phyloP scores from a whole-genome alignment of 2,888 invertebrate genomes.

The Synergus japonicus region DNA sequence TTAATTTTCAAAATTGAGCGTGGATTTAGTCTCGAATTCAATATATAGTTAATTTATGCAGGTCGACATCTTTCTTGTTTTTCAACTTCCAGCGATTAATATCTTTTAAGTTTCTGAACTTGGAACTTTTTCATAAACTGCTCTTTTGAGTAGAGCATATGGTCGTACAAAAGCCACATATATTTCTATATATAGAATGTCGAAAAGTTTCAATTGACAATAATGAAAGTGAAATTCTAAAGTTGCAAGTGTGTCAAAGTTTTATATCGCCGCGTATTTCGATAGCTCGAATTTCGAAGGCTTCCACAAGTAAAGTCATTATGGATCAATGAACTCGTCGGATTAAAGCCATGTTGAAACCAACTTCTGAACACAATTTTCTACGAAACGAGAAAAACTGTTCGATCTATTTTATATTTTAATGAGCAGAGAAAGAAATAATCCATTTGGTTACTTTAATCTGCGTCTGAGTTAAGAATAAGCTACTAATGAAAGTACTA shows the following conservation, averaged over 20 bases:
- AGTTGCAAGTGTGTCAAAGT: slow-evolving; percentile 9
- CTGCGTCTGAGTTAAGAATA: too few species aligned
- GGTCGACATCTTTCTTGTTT: too few species aligned
- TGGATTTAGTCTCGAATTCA: not conserved
- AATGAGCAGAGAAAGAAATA: not conserved
- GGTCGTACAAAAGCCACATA: not conserved
- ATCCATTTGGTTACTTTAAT: too few species aligned
- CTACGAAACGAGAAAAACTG: not conserved
- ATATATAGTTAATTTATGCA: not conserved
- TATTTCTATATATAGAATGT: not conserved
- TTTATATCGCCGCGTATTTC: not conserved
- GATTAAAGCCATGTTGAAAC: slow-evolving; percentile 18
- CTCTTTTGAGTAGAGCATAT: too few species aligned
- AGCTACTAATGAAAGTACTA: too few species aligned
- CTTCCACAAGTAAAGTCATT: slow-evolving; percentile 30
- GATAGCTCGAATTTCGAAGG: slow-evolving; percentile 18
- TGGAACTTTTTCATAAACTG: too few species aligned
- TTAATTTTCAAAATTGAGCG: not conserved
- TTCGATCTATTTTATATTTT: not conserved
- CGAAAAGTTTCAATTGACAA: not conserved
- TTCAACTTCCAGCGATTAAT: too few species aligned
- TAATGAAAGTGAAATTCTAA: not conserved
- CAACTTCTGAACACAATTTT: slow-evolving; percentile 6
- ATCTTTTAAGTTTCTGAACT: too few species aligned
- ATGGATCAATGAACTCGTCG: slow-evolving; percentile 23